Conservation (phyloP, 2,888 invertebrate species). For the Notocelia uddmanniana region DNA sequence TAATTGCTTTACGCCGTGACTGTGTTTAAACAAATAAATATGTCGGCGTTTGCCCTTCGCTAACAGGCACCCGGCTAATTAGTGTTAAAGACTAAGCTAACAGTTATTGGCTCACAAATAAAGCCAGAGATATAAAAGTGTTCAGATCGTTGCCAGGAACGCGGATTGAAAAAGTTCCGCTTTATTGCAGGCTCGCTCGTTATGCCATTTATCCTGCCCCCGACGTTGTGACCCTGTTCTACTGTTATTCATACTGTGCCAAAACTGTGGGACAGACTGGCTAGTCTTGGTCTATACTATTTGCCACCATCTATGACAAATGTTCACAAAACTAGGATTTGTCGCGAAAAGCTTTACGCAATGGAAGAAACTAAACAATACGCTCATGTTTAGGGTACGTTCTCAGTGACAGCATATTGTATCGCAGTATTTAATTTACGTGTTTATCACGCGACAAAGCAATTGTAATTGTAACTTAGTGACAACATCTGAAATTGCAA, state of each 20-base stretch:
- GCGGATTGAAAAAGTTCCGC: conserved; percentile 37
- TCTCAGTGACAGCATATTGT: neutral
- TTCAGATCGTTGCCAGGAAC: conserved; percentile 21
- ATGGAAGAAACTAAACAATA: neutral
- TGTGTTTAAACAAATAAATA: conserved; percentile 20
- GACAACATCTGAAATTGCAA: neutral
- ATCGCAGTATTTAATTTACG: neutral
- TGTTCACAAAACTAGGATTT: conserved; percentile 10
- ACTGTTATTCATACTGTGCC: conserved; percentile 35
- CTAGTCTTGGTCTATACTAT: neutral
- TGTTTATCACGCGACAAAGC: neutral
- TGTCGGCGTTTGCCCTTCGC: neutral
- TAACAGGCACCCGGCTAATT: conserved; percentile 29
- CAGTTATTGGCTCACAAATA: conserved; percentile 20
- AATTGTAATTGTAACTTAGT: neutral
- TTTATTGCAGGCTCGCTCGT: conserved; percentile 25
- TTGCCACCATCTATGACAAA: conserved; percentile 9
- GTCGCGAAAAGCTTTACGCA: neutral
- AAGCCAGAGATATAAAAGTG: neutral
- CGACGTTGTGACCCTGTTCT: conserved; percentile 25
- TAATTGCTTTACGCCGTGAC: conserved; percentile 26
- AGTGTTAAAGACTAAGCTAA: conserved; percentile 29
- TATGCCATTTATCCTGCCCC: conserved; percentile 19
- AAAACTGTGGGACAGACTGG: conserved; percentile 2
- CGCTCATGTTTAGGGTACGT: neutral